Base-by-base conservation (phyloP, 1,140 invertebrate species). In the Homarus americanus region DNA sequence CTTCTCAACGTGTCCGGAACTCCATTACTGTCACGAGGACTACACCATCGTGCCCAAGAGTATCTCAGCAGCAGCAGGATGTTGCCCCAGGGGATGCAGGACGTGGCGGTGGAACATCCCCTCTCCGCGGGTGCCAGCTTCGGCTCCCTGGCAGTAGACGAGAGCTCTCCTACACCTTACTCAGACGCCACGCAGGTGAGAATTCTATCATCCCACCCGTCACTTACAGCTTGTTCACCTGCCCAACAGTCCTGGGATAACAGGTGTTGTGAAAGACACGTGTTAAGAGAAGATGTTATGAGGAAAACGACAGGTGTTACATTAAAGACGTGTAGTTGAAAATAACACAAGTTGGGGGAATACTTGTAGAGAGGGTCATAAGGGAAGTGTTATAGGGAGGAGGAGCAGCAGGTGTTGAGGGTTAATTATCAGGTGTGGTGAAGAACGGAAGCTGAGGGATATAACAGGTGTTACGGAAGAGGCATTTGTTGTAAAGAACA, bases 121-220 rank as follows among this genome's bases (percentile, higher is more conserved):
- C 88, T 90, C 78, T 87, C 84, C 32, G 78, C 84, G 78, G 78
- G 82, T 17, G 92, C 88, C 44, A 82, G 88, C 69, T 92, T 93
- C 69, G 91, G 92, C 41, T 93, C 92, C 66, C 96, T 97, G 94
- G 95, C 97, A 90, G 96, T 99, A 93, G 96, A 97, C 95, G 97
- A 97, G 95, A 97, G 97, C 94, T 98, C 98, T 20, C 95, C 96
- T 41, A 99, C 98, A 73, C 98, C 98, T 28, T 99, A 99, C 95
- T 97, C 98, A 91, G 98, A 99, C 95, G 98, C 98, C 66, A 99
- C 98, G 92, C 97, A 98, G 96, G 97, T 98, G 96, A 96, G 63
- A 34, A 49, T 9, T 24, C n/a, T n/a, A 28, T 28, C 38, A 73
- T 28, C 10, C 12, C 24, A 0, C 20, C 53, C 53, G n/a, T n/a